These are phyloP conservation scores for Ambastaia sidthimunki DNA, from an alignment of 2,797 vertebrate species.

Conservation along the genomic window DNA sequence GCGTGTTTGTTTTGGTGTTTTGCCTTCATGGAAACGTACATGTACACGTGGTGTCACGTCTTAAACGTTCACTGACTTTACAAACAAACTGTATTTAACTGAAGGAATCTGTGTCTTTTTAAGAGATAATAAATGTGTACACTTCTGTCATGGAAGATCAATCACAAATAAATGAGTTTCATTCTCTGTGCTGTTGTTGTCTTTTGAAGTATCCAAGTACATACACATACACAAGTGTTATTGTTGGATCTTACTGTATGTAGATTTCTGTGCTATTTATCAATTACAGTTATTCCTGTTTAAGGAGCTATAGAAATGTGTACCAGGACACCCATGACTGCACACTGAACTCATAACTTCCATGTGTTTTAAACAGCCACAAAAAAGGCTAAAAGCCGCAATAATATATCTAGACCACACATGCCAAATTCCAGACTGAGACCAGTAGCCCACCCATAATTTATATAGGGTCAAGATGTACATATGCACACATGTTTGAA, in stretches of 20 bases:
- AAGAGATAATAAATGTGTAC: background rate
- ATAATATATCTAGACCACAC: background rate
- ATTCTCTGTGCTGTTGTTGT: background rate
- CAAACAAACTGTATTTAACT: background rate
- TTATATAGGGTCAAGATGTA: too few species aligned
- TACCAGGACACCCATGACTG: too few species aligned
- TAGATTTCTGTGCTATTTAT: too few species aligned
- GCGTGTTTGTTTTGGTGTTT: conserved; percentile 64
- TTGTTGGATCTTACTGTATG: background rate
- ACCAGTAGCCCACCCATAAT: too few species aligned
- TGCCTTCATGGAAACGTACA: conserved; percentile 44
- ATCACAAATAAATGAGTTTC: background rate
- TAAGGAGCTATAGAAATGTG: too few species aligned
- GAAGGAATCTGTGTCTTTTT: background rate
- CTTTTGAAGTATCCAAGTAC: background rate
- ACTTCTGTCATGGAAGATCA: background rate
- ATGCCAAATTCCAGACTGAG: background rate
- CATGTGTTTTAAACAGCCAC: background rate
- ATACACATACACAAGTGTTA: background rate
- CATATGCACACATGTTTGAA: too few species aligned
- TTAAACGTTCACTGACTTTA: conserved; percentile 21
- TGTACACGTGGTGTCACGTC: conserved; percentile 28
- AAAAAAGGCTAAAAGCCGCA: too few species aligned
- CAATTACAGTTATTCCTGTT: too few species aligned
- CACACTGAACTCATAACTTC: background rate